A percentile compares a stretch with the other conserved stretches of the same genome.
Conservation (phyloP, 2,797 vertebrate species). For the Leptatherina wallacei region DNA sequence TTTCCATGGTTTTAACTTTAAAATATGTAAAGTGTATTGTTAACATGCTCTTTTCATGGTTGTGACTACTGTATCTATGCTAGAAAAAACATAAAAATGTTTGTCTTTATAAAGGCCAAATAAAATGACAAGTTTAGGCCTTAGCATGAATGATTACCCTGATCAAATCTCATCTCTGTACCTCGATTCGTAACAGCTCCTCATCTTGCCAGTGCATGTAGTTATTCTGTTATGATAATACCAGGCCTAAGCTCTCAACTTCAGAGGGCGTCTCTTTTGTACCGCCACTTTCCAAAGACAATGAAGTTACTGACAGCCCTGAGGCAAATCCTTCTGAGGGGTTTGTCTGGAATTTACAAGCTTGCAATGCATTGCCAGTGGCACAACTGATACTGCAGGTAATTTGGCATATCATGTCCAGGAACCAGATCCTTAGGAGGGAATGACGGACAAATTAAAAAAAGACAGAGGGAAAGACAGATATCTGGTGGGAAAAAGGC, state of each 20-base stretch:
- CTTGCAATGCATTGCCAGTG: constrained; percentile 80
- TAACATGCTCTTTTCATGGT: constrained; percentile 46
- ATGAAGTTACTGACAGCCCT: constrained; percentile 69
- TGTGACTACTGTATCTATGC: constrained; percentile 37
- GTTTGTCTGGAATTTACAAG: constrained; percentile 80
- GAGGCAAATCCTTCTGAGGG: constrained; percentile 79
- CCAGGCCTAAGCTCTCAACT: constrained; percentile 78
- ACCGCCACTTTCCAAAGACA: constrained; percentile 80
- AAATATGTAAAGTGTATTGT: constrained; percentile 43
- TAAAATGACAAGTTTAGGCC: constrained; percentile 64
- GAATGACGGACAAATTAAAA: constrained; percentile 83
- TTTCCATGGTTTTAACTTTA: constrained; percentile 33
- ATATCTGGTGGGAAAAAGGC: constrained; percentile 88
- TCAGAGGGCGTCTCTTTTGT: constrained; percentile 67
- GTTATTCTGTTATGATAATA: constrained; percentile 78
- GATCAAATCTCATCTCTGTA: constrained; percentile 76
- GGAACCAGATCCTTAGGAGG: constrained; percentile 85
- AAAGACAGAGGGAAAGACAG: constrained; percentile 25
- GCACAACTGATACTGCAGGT: constrained; percentile 84
- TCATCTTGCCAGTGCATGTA: constrained; percentile 73
- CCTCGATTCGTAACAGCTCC: constrained; percentile 77
- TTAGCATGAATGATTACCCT: constrained; percentile 71
- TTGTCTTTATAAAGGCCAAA: constrained; percentile 51
- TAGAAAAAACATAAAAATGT: constrained; percentile 39
- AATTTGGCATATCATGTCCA: constrained; percentile 85